A percentile compares a stretch with the other conserved stretches of the same genome.
phyloP scores from a whole-genome alignment of 2,888 invertebrate species.

The Rhamnusium bicolor region DNA sequence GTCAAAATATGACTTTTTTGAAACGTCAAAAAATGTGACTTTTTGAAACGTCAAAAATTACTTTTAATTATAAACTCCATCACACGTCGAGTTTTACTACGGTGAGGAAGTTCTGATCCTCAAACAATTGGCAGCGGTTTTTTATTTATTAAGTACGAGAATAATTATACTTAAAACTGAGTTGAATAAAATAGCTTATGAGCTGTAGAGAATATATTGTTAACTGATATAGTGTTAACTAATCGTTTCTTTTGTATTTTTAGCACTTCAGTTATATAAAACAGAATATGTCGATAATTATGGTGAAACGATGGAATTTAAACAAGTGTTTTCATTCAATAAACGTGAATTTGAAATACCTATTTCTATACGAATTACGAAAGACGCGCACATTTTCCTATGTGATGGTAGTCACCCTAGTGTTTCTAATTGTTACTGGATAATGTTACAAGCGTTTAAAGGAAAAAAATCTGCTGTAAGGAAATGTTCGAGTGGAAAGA shows the following conservation, averaged over 20 bases:
- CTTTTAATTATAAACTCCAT: no score
- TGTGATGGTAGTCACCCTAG: constrained; percentile 49
- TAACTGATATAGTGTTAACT: no score
- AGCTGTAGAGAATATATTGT: no score
- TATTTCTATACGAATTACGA: constrained; percentile 47
- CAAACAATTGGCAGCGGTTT: no score
- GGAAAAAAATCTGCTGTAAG: constrained; percentile 56
- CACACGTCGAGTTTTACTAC: no score
- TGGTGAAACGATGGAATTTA: neutral
- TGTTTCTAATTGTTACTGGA: constrained; percentile 61
- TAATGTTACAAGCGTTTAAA: constrained; percentile 59
- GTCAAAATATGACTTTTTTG: no score
- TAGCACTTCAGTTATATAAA: neutral
- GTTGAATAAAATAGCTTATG: no score
- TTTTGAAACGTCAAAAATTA: no score
- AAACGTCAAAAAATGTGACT: no score
- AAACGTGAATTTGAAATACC: constrained; percentile 36
- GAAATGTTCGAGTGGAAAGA: constrained; percentile 54
- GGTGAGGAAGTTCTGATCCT: no score
- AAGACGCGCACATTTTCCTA: constrained; percentile 60
- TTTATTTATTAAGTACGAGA: no score
- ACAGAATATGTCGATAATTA: neutral
- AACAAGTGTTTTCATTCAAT: neutral
- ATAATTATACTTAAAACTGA: no score
- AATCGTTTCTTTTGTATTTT: neutral